phyloP scores from a whole-genome alignment of 2,113 vertebrate species.

The Gavialis gangeticus region DNA sequence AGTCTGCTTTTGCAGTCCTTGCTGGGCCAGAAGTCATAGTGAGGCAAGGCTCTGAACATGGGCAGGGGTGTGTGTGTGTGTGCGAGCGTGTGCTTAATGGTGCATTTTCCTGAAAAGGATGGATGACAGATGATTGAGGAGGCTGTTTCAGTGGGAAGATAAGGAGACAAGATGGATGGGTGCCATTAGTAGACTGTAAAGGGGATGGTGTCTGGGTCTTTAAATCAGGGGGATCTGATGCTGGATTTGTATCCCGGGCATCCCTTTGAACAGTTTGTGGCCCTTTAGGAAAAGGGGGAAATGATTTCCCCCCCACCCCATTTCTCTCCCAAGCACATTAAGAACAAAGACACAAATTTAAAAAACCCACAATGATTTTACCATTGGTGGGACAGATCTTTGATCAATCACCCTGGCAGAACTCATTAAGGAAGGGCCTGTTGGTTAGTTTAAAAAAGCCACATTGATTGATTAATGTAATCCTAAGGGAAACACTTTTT shows the following conservation, averaged over 20 bases:
- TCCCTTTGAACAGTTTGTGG: background rate
- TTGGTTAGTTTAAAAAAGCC: background rate
- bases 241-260: background rate
- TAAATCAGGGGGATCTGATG: background rate
- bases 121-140: background rate
- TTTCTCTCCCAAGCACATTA: background rate
- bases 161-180: background rate
- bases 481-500: background rate
- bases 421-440: background rate
- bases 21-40: background rate
- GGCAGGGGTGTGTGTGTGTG: background rate
- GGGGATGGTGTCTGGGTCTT: background rate
- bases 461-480: background rate
- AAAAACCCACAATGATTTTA: background rate
- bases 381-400: background rate
- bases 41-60: background rate
- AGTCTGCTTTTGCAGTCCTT: background rate
- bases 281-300: background rate
- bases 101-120: background rate
- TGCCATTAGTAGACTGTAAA: background rate
- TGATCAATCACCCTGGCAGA: background rate
- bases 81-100: background rate
- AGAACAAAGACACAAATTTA: rapidly evolving
- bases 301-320: background rate
- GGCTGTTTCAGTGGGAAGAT: background rate